A percentile compares a stretch with the other conserved stretches of the same genome.
phyloP scores from a whole-genome alignment of 2,113 vertebrate species.

The Petrocephalus zakoni region DNA sequence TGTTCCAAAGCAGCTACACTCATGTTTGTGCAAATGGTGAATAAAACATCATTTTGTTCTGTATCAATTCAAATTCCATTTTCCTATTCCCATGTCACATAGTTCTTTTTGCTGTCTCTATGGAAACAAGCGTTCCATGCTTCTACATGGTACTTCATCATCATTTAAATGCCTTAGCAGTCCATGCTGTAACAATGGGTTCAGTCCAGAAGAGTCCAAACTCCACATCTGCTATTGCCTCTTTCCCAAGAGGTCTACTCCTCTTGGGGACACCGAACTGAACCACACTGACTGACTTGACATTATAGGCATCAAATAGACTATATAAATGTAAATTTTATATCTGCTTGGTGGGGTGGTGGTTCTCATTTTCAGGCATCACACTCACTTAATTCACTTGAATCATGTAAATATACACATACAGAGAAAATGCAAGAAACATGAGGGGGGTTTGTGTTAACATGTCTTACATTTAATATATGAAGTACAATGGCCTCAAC shows the following conservation, averaged over 20 bases:
- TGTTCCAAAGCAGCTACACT: not conserved
- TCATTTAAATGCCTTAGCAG: not conserved
- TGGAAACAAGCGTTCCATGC: not conserved
- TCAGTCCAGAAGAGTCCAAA: not conserved
- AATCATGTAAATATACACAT: not conserved
- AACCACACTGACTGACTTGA: not conserved
- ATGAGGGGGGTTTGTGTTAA: not conserved
- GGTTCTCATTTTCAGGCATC: not conserved
- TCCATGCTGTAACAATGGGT: not conserved
- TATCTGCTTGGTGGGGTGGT: not conserved
- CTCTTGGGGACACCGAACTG: not conserved
- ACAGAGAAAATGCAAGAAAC: not conserved
- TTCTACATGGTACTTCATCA: not conserved
- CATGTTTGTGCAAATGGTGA: not conserved
- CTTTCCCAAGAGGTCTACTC: not conserved
- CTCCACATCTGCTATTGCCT: not conserved
- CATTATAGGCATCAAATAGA: not conserved
- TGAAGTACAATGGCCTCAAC: not conserved
- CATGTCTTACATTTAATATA: not conserved
- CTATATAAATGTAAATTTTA: slow-evolving; percentile 1
- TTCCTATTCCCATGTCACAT: not conserved
- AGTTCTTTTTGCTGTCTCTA: not conserved
- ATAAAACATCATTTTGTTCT: not conserved
- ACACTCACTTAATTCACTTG: not conserved
- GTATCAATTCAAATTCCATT: not conserved